Evolutionary conservation across 2,888 invertebrate genomes (phyloP).

Genomic region (Chalcosyrphus nemorum): DNA sequence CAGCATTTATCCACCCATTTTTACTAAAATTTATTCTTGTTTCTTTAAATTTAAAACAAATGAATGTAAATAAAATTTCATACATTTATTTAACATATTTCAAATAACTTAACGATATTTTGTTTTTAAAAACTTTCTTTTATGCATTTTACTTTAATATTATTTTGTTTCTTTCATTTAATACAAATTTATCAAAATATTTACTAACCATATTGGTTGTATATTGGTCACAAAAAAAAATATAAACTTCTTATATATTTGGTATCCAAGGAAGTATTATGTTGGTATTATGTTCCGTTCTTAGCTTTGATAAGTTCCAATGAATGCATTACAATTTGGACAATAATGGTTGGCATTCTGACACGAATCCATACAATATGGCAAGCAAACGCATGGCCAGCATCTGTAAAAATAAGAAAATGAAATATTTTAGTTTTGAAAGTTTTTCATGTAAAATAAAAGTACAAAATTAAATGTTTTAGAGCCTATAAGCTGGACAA

Average conservation of each 20-base stretch:
- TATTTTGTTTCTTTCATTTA: not conserved
- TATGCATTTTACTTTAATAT: not conserved
- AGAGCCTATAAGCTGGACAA: too few species aligned
- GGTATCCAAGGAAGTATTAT: not conserved
- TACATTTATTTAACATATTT: conserved; percentile 1
- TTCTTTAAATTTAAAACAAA: not conserved
- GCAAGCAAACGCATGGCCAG: conserved; percentile 84
- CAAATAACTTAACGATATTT: conserved; percentile 1
- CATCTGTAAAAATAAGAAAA: conserved; percentile 76
- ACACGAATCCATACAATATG: conserved; percentile 84
- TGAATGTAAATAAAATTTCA: not conserved
- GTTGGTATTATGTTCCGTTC: not conserved
- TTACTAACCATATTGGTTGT: not conserved
- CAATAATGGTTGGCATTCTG: conserved; percentile 84
- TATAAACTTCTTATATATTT: not conserved
- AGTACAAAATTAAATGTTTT: not conserved
- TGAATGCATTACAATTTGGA: conserved; percentile 83
- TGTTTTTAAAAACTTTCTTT: not conserved
- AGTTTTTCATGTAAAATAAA: not conserved
- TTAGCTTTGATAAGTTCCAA: conserved; percentile 83
- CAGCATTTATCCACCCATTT: too few species aligned
- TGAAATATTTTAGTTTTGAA: not conserved
- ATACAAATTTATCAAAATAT: conserved; percentile 18
- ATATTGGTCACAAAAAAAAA: not conserved
- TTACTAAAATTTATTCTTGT: too few species aligned